Evolutionary conservation across 2,113 vertebrate genomes (phyloP), one percentile per base, ranked within the genome.

Genomic region (Mugil cephalus): DNA sequence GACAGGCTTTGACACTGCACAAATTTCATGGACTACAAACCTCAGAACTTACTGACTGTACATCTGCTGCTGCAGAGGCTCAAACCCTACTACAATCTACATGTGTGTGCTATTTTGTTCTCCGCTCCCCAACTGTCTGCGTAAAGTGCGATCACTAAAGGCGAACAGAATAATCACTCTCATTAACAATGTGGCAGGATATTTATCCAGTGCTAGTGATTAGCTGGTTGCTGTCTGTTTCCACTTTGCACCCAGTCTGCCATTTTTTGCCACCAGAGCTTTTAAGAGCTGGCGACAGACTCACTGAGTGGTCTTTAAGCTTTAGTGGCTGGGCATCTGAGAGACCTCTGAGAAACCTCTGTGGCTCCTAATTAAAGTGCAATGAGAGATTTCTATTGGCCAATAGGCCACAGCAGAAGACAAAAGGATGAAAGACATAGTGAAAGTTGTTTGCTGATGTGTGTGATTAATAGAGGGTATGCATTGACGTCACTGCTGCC

Each of bases 301-400:
- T 84, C 46, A 24, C 59, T 79, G 55, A 87, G 82, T 77, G 74
- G 50, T 56, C 55, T 52, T 42, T 62, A 21, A 58, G 73, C 47
- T 40, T 42, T 24, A 60, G 39, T 43, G 54, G 30, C 43, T 8
- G 1, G 46, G 56, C 42, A 36, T 80, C 51, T 69, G 34, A 18
- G 52, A 64, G 78, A 66, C 52, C 69, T 48, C 63, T 24, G 47
- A 79, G 46, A 79, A 80, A 79, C 51, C 66, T 70, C 47, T 62
- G 53, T 18, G 35, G 35, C 19, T 61, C 45, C 67, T 79, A 72
- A 87, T 88, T 81, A 88, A 13, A 84, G 70, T 42, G 14, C 52
- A 80, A 47, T 69, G 59, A 43, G 48, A 79, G 58, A 50, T 67
- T 85, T 81, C 53, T 60, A n/a, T n/a, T n/a, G n/a, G n/a, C n/a